phyloP scores from a whole-genome alignment of 2,888 invertebrate genomes.

The Andrena haemorrhoa region DNA sequence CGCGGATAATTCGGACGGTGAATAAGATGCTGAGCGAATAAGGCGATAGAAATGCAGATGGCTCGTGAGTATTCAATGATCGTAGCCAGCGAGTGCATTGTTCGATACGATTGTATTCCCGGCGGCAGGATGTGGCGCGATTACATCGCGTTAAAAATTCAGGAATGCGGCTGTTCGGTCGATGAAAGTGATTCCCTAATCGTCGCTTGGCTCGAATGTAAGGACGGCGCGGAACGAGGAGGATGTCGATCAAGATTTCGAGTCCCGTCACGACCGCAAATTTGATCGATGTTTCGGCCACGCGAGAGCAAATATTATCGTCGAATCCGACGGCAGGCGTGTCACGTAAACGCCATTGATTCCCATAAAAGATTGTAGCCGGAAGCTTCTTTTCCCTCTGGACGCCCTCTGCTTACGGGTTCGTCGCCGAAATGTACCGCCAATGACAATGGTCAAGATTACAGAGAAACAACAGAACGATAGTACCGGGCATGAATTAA shows the following conservation, averaged over 20 bases:
- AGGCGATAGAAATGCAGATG: slow-evolving; percentile 40
- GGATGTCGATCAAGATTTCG: neutral
- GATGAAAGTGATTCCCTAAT: neutral
- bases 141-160: slow-evolving; percentile 33
- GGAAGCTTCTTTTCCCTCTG: slow-evolving; percentile 47
- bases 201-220: neutral
- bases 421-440: slow-evolving; percentile 20
- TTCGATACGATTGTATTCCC: slow-evolving; percentile 55
- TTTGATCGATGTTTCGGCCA: slow-evolving; percentile 48
- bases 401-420: slow-evolving; percentile 11
- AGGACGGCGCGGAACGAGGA: neutral
- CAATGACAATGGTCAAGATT: neutral
- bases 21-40: slow-evolving; percentile 40
- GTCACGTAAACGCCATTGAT: slow-evolving; percentile 59
- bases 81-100: slow-evolving; percentile 46
- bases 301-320: slow-evolving; percentile 36
- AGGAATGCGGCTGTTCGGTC: slow-evolving; percentile 41
- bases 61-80: slow-evolving; percentile 41
- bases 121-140: slow-evolving; percentile 36
- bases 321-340: slow-evolving; percentile 32
- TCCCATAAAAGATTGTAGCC: slow-evolving; percentile 47
- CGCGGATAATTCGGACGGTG: neutral
- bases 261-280: slow-evolving; percentile 43
- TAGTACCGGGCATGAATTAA: neutral
- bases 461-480: neutral